Base-by-base conservation (phyloP, 2,113 vertebrate species). In the Chrysemys picta region DNA sequence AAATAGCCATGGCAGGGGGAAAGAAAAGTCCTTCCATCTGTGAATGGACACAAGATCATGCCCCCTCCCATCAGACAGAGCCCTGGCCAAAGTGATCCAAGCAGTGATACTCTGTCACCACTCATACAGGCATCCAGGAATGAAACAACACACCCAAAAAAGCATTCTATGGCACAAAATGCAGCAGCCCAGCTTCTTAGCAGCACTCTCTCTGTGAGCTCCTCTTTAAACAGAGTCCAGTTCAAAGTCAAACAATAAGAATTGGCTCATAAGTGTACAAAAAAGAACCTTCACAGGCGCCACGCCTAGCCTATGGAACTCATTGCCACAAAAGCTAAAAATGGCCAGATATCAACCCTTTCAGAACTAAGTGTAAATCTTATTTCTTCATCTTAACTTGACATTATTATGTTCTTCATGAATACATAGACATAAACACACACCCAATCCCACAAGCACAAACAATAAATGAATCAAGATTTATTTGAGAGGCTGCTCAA, bases 151-250 rank as follows among this genome's bases (percentile, higher is more conserved):
- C 35, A 69, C 62, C 16, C 50, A 25, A 50, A n/a, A 24, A 84
- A 16, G 10, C 49, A 81, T 14, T 6, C 29, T 35, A 65, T 50
- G 38, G 49, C 3, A 81, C 47, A 89, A 92, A 93, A 13, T 45
- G 38, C 90, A 90, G 80, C 29, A 92, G n/a, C 31, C 50, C 72
- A 89, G n/a, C 47, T 80, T 5, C 79, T 59, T 45, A 85, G 65
- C 1, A 24, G 83, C 13, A 10, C 1, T 54, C 22, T 78, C 54
- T 90, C 69, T 59, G 91, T 3, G 11, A 75, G 59, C 42, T 93
- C 47, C 24, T 76, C 42, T 93, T 88, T 65, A 93, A 94, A 72
- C 1, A 31, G 69, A 91, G 91, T 87, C 95, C 93, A 94, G 31
- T 54, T 79, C 79, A 89, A 95, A 76, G 87, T 45, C 80, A 83